Evolutionary conservation across 2,888 invertebrate species (phyloP), one percentile per base, ranked within the genome.

Genomic region (Amblyteles armatorius): DNA sequence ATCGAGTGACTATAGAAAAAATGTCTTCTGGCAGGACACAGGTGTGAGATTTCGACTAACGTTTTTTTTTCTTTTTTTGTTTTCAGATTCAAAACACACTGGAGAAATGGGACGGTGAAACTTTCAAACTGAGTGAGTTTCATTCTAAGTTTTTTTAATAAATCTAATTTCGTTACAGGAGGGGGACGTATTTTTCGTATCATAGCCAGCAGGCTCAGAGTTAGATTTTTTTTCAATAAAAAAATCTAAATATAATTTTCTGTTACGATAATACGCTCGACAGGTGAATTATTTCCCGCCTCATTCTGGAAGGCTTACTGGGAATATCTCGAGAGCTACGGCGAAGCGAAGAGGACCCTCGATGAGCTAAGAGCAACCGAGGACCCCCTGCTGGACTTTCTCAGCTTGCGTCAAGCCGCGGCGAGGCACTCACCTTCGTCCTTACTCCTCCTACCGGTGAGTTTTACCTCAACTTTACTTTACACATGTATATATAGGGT

Each of bases 381-480:
- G 91, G 96, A 96, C 89, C 96, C 96, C 91, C 96, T 96, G 91
- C 94, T 95, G 88, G 96, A 96, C 86, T 95, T 96, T 86, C 95
- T 96, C 87, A 95, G 95, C 91, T 95, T 96, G 89, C 94, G 96
- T 83, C 95, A 95, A 89, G 96, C 96, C 71, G 96, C 96, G 73
- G 96, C 96, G 82, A 95, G 95, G 91, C 94, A 96, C 92, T 95
- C 95, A 81, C 95, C 96, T 76, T 95, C 95, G 69, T 95, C 96
- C 86, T 95, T 96, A 88, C 95, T 96, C 87, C 95, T 96, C 92
- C 93, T 96, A 93, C 96, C 96, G 96, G 96, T 96, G 93, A 96
- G 96, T 96, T 69, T 65, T 65, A 50, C 63, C 48, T 63, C 48
- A 55, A 48, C 44, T 48, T 44, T 55, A 36, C 44, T 63, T 60